Base-by-base conservation (phyloP, 2,888 invertebrate species). In the Drosophila diplacantha region DNA sequence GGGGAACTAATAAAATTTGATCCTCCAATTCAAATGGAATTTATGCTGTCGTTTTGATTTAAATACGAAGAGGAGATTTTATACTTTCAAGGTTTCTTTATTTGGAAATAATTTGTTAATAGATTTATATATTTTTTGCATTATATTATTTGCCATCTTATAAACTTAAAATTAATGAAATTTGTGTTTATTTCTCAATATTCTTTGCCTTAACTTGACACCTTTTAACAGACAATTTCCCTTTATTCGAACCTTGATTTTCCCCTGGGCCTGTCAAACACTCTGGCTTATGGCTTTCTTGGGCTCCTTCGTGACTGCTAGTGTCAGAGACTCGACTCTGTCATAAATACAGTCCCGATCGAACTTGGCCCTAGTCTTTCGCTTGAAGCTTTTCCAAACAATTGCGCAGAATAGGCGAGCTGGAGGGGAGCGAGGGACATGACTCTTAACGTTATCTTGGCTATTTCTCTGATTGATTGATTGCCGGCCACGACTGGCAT, bases 381-480 rank as follows among this genome's bases (percentile, higher is more conserved):
- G 31, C 8, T 32, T 51, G 20, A 24, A 39, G 24, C 18, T 32
- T 56, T 56, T 50, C 56, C 56, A 34, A 34, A 31, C 31, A 18
- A 32, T 29, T 18, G 20, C 3, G 5, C 20, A 16, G 16, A 24
- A 32, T 3, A 16, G 26, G 35, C 16, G 55, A 16, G 29, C 14
- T 11, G 29, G 34, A 29, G 50, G 18, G 7, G 3, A 20, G 11
- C 9, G 18, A 5, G 20, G 20, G 31, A 46, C 44, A 20, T 46
- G 31, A 61, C 62, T 61, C 51, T 47, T 32, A 24, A 43, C 62
- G 62, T 60, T 76, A 76, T 73, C 80, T 71, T 61, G 71, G 70
- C 71, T 73, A 75, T 75, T 71, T 59, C 59, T 79, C 5, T 22
- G 77, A 79, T 79, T 79, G 78, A 79, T 79, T 79, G 78, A 81